Evolutionary conservation across 92 coral and sea anemone species (phyloP), one percentile per base, ranked within the genome.

Genomic region (Palythoa grandis): DNA sequence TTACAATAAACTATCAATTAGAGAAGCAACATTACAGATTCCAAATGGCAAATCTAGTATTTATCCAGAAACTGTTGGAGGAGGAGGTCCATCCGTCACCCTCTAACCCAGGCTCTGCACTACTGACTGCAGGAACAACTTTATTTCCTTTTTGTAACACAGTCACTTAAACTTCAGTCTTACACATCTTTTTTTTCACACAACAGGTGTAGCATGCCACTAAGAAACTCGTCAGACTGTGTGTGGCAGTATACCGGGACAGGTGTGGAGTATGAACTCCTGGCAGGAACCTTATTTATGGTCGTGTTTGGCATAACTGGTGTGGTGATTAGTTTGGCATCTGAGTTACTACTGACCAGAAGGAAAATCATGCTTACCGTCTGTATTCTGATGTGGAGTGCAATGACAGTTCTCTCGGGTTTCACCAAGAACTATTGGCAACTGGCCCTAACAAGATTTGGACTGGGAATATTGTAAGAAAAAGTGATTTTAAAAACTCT

Each of bases 391-490:
- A 23, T 78, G 53, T 78, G 83, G 83, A 78, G 83, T 23, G n/a
- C 38, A 8, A 58, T 78, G 70, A 57, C 67, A 19, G 48, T 57
- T 17, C 25, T 17, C 13, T 54, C 70, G 23, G 83, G 83, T 5
- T 50, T 78, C 40, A 67, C 70, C 35, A 78, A 58, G 47, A 78
- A 35, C 23, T 78, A 57, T 70, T 78, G 83, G 83, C 67, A 78
- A 4, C 25, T 78, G 29, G 83, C 83, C 47, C 71, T 78, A 15
- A 22, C 83, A 78, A 35, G 70, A 78, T 78, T 78, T 78, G 83
- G 70, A 78, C 70, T 78, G 67, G 83, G 83, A 58, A 58, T 78
- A 37, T 78, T 78, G 83, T 78, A 78, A 78, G 83, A 13, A 15
- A 35, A 20, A 13, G 15, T 60, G 4, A 15, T 15, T 14, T 60